A percentile compares a stretch with the other conserved stretches of the same genome.
Conservation (phyloP, 2,797 vertebrate genomes). For the Glossophaga mutica region DNA sequence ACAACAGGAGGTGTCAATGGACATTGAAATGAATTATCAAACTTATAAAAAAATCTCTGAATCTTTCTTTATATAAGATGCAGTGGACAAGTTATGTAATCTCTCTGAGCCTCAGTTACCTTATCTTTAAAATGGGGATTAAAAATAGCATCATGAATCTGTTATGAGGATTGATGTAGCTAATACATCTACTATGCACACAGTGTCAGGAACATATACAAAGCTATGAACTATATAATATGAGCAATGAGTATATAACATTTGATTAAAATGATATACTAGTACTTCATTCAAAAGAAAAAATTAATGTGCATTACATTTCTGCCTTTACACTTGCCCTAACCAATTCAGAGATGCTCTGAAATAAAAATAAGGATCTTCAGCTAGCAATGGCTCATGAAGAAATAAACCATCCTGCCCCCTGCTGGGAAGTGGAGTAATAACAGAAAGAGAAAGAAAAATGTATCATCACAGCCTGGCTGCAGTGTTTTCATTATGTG, state of each 20-base stretch:
- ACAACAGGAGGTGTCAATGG: not conserved
- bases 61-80: not conserved
- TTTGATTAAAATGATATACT: not conserved
- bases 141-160: not conserved
- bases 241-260: not conserved
- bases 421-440: not conserved
- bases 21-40: not conserved
- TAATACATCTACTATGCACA: not conserved
- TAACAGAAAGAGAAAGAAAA: not conserved
- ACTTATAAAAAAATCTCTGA: not conserved
- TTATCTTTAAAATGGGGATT: not conserved
- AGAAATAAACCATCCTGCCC: conserved; percentile 40
- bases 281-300: not conserved
- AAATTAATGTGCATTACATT: not conserved
- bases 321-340: not conserved
- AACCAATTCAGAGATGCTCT: rapidly evolving
- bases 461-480: not conserved
- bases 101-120: not conserved
- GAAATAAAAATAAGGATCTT: not conserved
- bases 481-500: rapidly evolving
- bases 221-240: not conserved
- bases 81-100: not conserved
- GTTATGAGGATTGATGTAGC: not conserved
- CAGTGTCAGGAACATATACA: not conserved
- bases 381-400: not conserved